Conservation (phyloP, 2,797 vertebrate species). For the Alcedo quadribrachys region DNA sequence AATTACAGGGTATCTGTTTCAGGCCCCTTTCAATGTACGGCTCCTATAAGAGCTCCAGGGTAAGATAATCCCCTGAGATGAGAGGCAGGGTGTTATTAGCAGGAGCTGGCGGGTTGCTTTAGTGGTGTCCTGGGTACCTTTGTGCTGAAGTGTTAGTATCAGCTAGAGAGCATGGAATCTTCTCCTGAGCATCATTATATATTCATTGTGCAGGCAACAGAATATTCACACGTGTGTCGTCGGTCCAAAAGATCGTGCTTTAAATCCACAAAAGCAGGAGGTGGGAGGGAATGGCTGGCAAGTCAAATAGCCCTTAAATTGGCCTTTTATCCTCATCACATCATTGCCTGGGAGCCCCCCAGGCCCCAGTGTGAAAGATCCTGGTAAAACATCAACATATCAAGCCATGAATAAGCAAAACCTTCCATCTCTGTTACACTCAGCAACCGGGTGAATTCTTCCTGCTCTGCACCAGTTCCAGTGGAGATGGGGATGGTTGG, state of each 20-base stretch:
- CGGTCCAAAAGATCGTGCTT: not conserved
- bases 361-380: not conserved
- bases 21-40: not conserved
- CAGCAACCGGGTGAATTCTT: not conserved
- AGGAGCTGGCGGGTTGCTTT: conserved; percentile 24
- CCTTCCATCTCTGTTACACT: not conserved
- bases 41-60: not conserved
- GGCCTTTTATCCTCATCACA: not conserved
- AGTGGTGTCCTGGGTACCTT: conserved; percentile 6
- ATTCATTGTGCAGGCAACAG: not conserved
- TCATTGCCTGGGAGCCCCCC: not conserved
- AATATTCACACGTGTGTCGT: conserved; percentile 44
- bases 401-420: not conserved
- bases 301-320: not conserved
- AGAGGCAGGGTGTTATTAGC: conserved; percentile 8
- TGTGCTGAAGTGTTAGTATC: not conserved
- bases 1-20: conserved; percentile 44
- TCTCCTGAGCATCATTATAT: conserved; percentile 41
- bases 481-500: not conserved
- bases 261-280: conserved; percentile 18
- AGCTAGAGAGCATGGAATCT: not conserved
- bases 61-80: conserved; percentile 12
- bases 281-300: not conserved
- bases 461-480: not conserved
- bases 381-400: not conserved